Percentiles rank a stretch among this genome's conserved stretches.
These are phyloP conservation scores for Spondyliosoma cantharus DNA, from an alignment of 2,797 vertebrate genomes.

Conservation along the genomic window DNA sequence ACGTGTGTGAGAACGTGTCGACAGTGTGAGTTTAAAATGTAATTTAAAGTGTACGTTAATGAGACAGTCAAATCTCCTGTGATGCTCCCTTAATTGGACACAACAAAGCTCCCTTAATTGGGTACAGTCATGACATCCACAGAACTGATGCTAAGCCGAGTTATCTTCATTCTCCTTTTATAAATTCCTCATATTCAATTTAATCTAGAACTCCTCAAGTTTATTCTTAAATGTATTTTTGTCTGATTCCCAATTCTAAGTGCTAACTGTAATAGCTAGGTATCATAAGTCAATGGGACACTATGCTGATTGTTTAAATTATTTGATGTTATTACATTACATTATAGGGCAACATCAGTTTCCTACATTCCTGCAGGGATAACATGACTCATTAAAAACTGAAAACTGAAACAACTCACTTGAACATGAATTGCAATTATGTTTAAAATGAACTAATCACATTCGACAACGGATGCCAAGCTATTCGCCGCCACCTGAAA, in stretches of 20 bases:
- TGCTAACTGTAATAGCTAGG: not conserved
- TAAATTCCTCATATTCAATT: not conserved
- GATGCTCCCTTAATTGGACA: not conserved
- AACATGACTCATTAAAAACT: constrained; percentile 12
- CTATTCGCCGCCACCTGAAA: constrained; percentile 34
- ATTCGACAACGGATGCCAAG: constrained; percentile 25
- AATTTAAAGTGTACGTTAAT: not conserved
- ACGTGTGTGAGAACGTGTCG: not conserved
- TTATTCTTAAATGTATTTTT: not conserved
- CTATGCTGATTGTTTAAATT: not conserved
- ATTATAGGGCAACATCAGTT: not conserved
- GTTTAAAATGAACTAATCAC: constrained; percentile 26
- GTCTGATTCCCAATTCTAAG: not conserved
- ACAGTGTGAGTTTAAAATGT: not conserved
- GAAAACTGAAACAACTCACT: constrained; percentile 15
- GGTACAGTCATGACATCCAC: not conserved
- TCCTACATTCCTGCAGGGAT: not conserved
- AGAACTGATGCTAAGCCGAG: too few species aligned
- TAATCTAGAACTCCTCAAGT: not conserved
- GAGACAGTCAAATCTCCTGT: not conserved
- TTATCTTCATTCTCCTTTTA: not conserved
- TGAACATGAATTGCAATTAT: constrained; percentile 11
- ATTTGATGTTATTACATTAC: not conserved
- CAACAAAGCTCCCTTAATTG: too few species aligned
- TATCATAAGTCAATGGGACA: not conserved